Conservation (phyloP, 2,113 vertebrate species). For the Aramus guarauna region DNA sequence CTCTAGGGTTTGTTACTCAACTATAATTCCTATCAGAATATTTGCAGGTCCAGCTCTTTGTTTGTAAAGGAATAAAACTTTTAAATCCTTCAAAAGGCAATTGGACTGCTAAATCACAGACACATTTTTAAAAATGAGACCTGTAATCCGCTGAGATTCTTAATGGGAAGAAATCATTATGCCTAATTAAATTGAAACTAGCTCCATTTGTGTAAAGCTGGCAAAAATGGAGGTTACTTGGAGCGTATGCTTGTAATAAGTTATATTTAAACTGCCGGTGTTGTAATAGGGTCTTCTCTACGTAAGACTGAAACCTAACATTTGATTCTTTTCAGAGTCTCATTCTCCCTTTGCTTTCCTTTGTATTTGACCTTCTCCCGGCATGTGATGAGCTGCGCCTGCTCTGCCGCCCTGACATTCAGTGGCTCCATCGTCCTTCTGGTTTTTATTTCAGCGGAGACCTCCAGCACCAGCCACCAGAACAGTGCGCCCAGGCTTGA, state of each 20-base stretch:
- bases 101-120: neutral
- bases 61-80: neutral
- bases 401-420: neutral
- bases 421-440: neutral
- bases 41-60: neutral
- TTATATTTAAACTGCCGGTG: neutral
- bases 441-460: neutral
- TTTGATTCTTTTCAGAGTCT: neutral
- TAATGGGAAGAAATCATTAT: slow-evolving; percentile 54
- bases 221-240: slow-evolving; percentile 1
- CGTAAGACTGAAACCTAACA: neutral
- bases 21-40: neutral
- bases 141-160: slow-evolving; percentile 21
- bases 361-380: neutral
- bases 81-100: slow-evolving; percentile 18
- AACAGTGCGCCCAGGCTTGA: neutral
- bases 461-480: neutral
- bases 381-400: neutral
- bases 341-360: neutral
- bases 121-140: slow-evolving; percentile 29
- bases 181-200: slow-evolving; percentile 34
- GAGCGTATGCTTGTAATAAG: neutral
- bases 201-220: neutral
- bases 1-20: neutral
- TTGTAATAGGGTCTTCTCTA: neutral